Conservation (phyloP, 2,797 vertebrate genomes). For the Myiotriccus ornatus region DNA sequence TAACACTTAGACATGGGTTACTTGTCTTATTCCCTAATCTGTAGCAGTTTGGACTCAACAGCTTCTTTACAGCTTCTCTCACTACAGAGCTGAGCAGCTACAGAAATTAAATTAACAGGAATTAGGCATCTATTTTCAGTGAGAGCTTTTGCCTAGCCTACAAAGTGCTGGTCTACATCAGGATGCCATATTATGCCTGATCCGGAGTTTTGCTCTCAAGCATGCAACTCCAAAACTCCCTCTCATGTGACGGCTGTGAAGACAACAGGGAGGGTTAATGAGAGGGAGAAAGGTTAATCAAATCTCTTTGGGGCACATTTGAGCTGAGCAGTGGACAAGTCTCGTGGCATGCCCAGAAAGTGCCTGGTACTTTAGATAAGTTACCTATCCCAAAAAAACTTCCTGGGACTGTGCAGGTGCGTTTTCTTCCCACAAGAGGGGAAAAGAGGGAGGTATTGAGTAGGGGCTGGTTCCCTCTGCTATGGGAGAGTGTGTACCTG, state of each 20-base stretch:
- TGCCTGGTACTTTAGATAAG: not conserved
- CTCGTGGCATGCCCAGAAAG: not conserved
- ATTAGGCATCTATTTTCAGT: not conserved
- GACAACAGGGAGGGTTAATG: not conserved
- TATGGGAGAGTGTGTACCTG: not conserved
- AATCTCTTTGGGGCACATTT: not conserved
- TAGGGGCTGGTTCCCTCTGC: not conserved
- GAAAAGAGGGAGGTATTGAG: not conserved
- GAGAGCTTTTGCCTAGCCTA: not conserved
- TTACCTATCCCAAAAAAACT: rapidly evolving
- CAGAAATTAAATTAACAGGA: not conserved
- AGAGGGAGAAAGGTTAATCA: not conserved
- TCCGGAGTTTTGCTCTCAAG: not conserved
- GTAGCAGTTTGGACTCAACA: not conserved
- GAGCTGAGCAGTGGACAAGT: not conserved
- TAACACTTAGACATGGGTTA: not conserved
- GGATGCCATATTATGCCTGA: not conserved
- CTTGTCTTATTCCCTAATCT: not conserved
- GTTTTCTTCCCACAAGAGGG: not conserved
- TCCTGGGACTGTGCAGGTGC: not conserved
- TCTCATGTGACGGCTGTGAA: rapidly evolving
- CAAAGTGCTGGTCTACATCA: not conserved
- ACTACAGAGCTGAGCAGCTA: not conserved
- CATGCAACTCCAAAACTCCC: not conserved
- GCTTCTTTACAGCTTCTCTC: not conserved